phyloP scores from a whole-genome alignment of 2,888 invertebrate genomes.

The Tryphoninae sp. region DNA sequence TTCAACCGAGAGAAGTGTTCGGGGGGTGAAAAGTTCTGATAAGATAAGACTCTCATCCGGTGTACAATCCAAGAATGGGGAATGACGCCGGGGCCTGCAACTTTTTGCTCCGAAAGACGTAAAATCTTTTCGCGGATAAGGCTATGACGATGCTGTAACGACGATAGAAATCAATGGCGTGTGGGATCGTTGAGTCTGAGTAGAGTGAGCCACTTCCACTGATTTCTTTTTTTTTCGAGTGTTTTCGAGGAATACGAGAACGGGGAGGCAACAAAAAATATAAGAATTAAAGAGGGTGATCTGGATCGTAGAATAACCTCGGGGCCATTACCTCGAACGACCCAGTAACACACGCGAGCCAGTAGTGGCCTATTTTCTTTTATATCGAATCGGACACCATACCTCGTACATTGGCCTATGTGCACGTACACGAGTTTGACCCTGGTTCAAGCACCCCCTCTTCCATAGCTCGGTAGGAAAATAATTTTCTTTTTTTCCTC shows the following conservation, averaged over 20 bases:
- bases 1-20: background rate
- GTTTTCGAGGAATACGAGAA: slow-evolving; percentile 17
- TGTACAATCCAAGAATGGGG: slow-evolving; percentile 3
- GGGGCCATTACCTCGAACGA: slow-evolving; percentile 60
- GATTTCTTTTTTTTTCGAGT: slow-evolving; percentile 55
- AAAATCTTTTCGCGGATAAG: slow-evolving; percentile 50
- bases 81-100: slow-evolving; percentile 28
- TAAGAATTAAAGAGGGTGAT: slow-evolving; percentile 42
- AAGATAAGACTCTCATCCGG: slow-evolving; percentile 23
- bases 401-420: slow-evolving; percentile 17
- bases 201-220: slow-evolving; percentile 42
- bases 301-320: slow-evolving; percentile 43
- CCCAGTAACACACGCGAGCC: slow-evolving; percentile 57
- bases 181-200: slow-evolving; percentile 43
- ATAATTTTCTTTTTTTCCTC: slow-evolving; percentile 48
- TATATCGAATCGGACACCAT: slow-evolving; percentile 56
- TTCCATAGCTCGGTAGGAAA: slow-evolving; percentile 30
- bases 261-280: slow-evolving; percentile 6
- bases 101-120: slow-evolving; percentile 29
- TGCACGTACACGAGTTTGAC: slow-evolving; percentile 22
- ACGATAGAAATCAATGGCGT: slow-evolving; percentile 53
- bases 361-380: slow-evolving; percentile 61
- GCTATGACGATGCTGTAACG: slow-evolving; percentile 42
- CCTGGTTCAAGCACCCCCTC: slow-evolving; percentile 12
- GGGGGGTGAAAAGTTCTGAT: slow-evolving; percentile 20